Evolutionary conservation across 2,888 invertebrate genomes (phyloP), one percentile per base, ranked within the genome.

Genomic region (Lycia hirtaria): DNA sequence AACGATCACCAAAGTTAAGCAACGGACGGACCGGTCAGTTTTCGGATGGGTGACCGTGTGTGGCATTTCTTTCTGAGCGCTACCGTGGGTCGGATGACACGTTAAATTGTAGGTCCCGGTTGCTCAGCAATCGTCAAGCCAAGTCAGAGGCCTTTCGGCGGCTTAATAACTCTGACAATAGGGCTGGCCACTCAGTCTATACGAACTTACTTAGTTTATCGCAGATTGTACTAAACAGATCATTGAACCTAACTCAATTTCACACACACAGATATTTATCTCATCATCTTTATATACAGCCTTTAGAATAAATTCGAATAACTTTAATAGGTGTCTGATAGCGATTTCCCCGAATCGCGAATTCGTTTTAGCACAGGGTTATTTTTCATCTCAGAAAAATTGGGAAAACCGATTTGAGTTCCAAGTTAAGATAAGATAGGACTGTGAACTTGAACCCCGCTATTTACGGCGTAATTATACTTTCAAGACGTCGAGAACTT

Each of bases 311-410:
- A 55, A 55, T 49, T 49, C 30, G 22, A 35, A 41, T 20, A 48
- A 35, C 12, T 48, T 30, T 30, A 41, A 28, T 43, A 43, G 15
- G 15, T 33, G 35, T 50, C 37, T 32, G 49, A 56, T 45, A 56
- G 43, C 17, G n/a, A 19, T 50, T 56, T 35, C 19, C 38, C 45
- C 38, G 12, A 44, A 50, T 45, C 15, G 22, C 44, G 15, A 56
- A 45, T 45, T 50, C 19, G 26, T 56, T 56, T 12, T 44, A 50
- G 24, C 50, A 50, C 24, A 50, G 32, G 56, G 49, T 24, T 50
- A 38, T 56, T 50, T 44, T 44, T 56, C 44, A 40, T 45, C 19
- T 12, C n/a, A 6, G 50, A 33, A 32, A 50, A 44, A 50, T 56
- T 50, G 49, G 55, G 12, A 10, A 32, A 44, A 20, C 20, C 28